Evolutionary conservation across 2,113 vertebrate genomes (phyloP).

Genomic region (Onychostoma macrolepis): DNA sequence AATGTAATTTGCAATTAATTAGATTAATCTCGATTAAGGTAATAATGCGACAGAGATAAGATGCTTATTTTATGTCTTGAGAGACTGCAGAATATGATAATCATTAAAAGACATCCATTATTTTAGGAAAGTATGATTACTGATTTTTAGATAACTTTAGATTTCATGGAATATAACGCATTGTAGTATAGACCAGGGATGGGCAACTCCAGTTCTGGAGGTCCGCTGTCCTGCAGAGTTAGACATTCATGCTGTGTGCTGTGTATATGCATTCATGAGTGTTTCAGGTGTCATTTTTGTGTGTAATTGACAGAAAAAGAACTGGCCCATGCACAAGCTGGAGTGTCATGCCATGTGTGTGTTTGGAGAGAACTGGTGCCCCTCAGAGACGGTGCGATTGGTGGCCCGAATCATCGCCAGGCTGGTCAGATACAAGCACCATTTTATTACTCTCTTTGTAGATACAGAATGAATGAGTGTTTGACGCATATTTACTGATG

Average conservation of each 20-base stretch:
- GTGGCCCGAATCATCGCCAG: slow-evolving; percentile 90
- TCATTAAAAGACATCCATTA: not conserved
- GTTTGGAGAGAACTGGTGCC: slow-evolving; percentile 90
- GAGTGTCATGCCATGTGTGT: slow-evolving; percentile 90
- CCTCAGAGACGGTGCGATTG: slow-evolving; percentile 89
- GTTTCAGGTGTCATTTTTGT: slow-evolving; percentile 3
- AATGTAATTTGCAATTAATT: no score
- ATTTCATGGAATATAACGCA: not conserved
- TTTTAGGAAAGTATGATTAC: not conserved
- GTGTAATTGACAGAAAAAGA: slow-evolving; percentile 81
- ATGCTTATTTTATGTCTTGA: not conserved
- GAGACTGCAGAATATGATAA: not conserved
- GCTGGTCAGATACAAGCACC: slow-evolving; percentile 79
- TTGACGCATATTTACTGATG: not conserved
- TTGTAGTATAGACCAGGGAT: no score
- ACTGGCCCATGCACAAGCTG: slow-evolving; percentile 96
- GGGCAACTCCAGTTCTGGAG: no score
- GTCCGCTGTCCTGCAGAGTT: no score
- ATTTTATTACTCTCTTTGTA: not conserved
- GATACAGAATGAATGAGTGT: not conserved
- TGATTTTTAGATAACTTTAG: not conserved
- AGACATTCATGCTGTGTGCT: not conserved
- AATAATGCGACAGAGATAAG: not conserved
- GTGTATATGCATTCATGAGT: not conserved
- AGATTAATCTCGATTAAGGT: no score